A percentile compares a stretch with the other conserved stretches of the same genome.
Evolutionary conservation across 2,113 vertebrate genomes (phyloP).

Genomic region (Syngnathus floridae): DNA sequence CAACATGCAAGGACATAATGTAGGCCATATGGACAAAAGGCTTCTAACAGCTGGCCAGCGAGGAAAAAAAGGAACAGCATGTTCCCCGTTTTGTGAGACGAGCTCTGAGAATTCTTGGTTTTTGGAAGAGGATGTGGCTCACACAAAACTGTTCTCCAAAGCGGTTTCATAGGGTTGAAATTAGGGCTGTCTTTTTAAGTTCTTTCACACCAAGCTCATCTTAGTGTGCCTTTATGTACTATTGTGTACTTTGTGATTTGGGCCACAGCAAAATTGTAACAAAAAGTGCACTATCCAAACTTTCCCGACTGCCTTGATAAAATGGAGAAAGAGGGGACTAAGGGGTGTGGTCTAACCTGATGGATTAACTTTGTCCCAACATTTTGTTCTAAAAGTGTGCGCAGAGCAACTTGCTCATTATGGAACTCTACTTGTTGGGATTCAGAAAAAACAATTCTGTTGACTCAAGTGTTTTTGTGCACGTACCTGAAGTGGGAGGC

Average conservation of each 20-base stretch:
- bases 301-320: background rate
- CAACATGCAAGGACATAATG: no score
- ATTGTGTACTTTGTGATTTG: no score
- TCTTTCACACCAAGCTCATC: background rate
- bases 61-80: background rate
- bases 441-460: background rate
- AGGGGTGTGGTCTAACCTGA: background rate
- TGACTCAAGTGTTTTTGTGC: background rate
- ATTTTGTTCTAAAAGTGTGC: background rate
- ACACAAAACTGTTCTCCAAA: background rate
- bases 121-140: background rate
- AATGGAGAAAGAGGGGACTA: background rate
- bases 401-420: background rate
- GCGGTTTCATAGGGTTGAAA: background rate
- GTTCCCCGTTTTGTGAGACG: background rate
- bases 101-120: background rate
- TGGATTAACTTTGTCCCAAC: background rate
- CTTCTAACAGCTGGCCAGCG: background rate
- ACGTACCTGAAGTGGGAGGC: conserved; percentile 82
- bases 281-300: background rate
- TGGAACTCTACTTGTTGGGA: background rate
- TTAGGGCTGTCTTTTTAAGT: no score
- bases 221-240: no score
- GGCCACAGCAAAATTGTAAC: no score
- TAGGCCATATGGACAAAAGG: background rate